phyloP scores from a whole-genome alignment of 2,888 invertebrate genomes.

The Lithophane semibrunnea region DNA sequence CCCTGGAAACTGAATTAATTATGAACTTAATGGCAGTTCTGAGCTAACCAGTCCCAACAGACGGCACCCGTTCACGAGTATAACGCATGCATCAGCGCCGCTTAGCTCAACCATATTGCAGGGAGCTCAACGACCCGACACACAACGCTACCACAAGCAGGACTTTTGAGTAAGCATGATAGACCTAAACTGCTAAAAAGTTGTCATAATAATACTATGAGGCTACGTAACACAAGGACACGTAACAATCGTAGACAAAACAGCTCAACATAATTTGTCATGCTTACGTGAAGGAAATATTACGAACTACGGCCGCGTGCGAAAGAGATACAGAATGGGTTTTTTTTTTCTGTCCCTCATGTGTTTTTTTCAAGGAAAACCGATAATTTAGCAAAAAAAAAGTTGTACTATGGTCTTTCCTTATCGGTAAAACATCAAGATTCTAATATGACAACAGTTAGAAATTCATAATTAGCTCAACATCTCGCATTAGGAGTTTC shows the following conservation, averaged over 20 bases:
- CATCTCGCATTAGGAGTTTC: neutral
- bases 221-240: neutral
- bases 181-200: neutral
- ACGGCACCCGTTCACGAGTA: slow-evolving; percentile 44
- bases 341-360: neutral
- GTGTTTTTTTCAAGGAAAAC: neutral
- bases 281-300: neutral
- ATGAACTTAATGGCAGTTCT: neutral
- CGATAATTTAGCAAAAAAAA: too few species aligned
- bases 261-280: neutral
- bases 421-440: neutral
- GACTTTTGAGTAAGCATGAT: slow-evolving; percentile 40
- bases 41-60: slow-evolving; percentile 21
- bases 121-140: slow-evolving; percentile 35
- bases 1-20: neutral
- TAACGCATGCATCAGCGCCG: slow-evolving; percentile 39
- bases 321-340: neutral
- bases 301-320: neutral
- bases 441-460: neutral
- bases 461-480: neutral
- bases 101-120: slow-evolving; percentile 40
- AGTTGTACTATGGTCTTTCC: too few species aligned
- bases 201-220: neutral
- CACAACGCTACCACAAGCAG: slow-evolving; percentile 29
- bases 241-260: neutral